Base-by-base conservation (phyloP, 2,888 invertebrate species). In the Neoscelio sp. region DNA sequence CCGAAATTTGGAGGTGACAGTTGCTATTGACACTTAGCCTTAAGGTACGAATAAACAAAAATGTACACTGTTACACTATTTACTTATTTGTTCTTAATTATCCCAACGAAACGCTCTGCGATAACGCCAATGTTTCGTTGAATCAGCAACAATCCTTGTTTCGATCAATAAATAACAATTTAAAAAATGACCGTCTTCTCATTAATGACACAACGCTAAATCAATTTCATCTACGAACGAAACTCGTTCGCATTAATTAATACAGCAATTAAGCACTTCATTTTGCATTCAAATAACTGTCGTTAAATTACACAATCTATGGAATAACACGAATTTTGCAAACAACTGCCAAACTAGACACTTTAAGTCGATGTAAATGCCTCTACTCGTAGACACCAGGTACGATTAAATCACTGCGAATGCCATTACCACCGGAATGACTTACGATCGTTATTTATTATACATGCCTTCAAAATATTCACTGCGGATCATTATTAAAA, bases 361-460 rank as follows among this genome's bases (percentile, higher is more conserved):
- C 15, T 44, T 67, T 60, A 44, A 58, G 70, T 40, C 58, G 30
- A 60, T 50, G 42, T 17, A 70, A 70, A 70, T 70, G 28, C 6
- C 30, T 5, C 33, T 5, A 17, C 20, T 3, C 12, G 54, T 33
- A 54, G 15, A 18, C 56, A 28, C 18, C 12, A 17, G 40, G 42
- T n/a, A 7, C 28, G 42, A 65, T 65, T 52, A 44, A 67, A 67
- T 68, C 46, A 26, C 26, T 15, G 20, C 38, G 8, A 33, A 6
- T 26, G 12, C 8, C 23, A 30, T 44, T 33, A 13, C 35, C 30
- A 28, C n/a, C 15, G 15, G 15, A 17, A 26, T 64, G 56, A 73
- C 28, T 73, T 64, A 56, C 64, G 18, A 2, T n/a, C n/a, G 28
- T 64, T 64, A 64, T 64, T 73, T 64, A 64, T 56, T 56, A 48